Evolutionary conservation across 2,113 vertebrate species (phyloP).

Genomic region (Mustela lutreola): DNA sequence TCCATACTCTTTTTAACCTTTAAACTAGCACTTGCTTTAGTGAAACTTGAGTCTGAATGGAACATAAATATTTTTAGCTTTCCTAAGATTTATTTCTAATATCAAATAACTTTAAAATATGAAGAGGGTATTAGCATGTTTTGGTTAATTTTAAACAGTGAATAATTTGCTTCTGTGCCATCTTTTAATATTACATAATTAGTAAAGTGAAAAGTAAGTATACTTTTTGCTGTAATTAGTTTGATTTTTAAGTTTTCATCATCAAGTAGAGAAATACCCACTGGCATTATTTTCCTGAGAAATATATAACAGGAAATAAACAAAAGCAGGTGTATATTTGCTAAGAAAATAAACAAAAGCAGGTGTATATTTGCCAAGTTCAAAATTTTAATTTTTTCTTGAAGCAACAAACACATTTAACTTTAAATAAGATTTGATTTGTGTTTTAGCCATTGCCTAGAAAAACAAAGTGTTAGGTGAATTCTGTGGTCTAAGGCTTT

Average conservation of each 20-base stretch:
- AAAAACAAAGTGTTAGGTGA: background rate
- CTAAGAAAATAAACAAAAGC: too few relatives aligned
- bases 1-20: background rate
- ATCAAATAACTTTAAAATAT: conserved; percentile 33
- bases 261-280: background rate
- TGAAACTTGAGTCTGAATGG: conserved; percentile 28
- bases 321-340: background rate
- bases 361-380: background rate
- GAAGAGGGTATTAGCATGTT: background rate
- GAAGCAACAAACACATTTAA: background rate
- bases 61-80: conserved; percentile 36
- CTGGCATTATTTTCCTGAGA: conserved; percentile 8
- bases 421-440: background rate
- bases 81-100: background rate
- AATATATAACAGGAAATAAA: background rate
- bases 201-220: conserved; percentile 8
- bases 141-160: conserved; percentile 49
- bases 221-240: background rate
- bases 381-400: background rate
- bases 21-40: background rate
- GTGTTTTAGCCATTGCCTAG: background rate
- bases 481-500: background rate
- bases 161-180: background rate
- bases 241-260: conserved; percentile 36
- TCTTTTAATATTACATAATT: conserved; percentile 30